A percentile compares a stretch with the other conserved stretches of the same genome.
phyloP scores from a whole-genome alignment of 2,797 vertebrate species.

The Austrolebias charrua region DNA sequence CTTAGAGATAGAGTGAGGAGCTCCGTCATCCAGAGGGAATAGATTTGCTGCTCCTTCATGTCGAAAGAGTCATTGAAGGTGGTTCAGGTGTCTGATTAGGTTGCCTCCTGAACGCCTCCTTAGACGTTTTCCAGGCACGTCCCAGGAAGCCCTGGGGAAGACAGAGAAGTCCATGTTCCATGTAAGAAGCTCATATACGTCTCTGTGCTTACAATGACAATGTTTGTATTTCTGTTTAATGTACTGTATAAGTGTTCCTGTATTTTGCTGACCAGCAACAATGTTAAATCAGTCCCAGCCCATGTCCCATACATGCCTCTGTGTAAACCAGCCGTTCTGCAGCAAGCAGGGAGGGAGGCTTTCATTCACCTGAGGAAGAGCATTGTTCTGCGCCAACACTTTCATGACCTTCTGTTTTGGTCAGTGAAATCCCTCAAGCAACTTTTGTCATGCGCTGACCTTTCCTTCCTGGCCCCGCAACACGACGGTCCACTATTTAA shows the following conservation, averaged over 20 bases:
- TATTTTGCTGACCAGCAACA: conserved; percentile 28
- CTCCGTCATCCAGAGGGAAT: too few species aligned
- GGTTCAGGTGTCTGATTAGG: too few species aligned
- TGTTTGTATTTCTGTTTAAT: neutral
- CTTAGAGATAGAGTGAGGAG: too few species aligned
- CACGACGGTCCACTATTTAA: conserved; percentile 58
- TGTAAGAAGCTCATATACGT: neutral
- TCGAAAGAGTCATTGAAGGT: too few species aligned
- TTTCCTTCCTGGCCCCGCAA: conserved; percentile 70
- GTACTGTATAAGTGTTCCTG: neutral
- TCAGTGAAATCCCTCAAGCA: conserved; percentile 65
- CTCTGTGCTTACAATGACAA: neutral
- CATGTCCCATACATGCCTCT: conserved; percentile 4
- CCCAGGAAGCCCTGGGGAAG: too few species aligned
- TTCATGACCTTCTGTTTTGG: conserved; percentile 72
- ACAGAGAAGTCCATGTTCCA: too few species aligned
- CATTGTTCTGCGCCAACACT: conserved; percentile 47
- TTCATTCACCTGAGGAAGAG: conserved; percentile 42
- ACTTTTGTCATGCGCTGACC: conserved; percentile 71
- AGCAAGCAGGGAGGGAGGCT: conserved; percentile 27
- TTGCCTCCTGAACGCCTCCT: too few species aligned
- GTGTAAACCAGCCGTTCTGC: conserved; percentile 10
- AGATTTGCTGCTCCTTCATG: too few species aligned
- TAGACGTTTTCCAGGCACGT: too few species aligned
- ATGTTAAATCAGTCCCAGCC: neutral